phyloP scores from a whole-genome alignment of 2,888 invertebrate genomes.

The Drosophila mimica region DNA sequence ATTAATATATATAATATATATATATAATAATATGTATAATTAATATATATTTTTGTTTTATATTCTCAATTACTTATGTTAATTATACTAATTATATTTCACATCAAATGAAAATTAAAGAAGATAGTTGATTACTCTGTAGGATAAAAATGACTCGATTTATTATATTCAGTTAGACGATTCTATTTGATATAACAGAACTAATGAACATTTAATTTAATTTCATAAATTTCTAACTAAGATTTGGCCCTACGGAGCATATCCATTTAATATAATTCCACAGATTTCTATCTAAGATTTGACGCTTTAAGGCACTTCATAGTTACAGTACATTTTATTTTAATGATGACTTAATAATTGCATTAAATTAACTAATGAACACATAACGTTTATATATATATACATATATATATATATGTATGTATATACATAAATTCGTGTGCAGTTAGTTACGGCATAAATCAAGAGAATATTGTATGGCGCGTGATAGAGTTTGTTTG shows the following conservation, averaged over 20 bases:
- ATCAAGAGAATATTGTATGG: conserved; percentile 62
- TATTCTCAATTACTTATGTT: background rate
- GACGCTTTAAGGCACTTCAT: background rate
- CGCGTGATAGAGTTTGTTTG: conserved; percentile 47
- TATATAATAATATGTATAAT: too few species aligned
- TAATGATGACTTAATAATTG: conserved; percentile 55
- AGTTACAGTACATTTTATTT: background rate
- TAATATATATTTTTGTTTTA: background rate
- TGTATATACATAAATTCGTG: conserved; percentile 18
- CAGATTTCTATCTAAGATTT: background rate
- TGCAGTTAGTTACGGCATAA: conserved; percentile 53
- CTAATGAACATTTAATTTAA: too few species aligned
- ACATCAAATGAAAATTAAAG: background rate
- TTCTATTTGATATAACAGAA: background rate
- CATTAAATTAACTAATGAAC: conserved; percentile 41
- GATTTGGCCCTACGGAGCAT: background rate
- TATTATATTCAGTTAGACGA: background rate
- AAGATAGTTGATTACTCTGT: too few species aligned
- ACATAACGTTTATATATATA: conserved; percentile 18
- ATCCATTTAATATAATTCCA: background rate
- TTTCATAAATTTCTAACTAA: background rate
- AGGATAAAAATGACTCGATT: background rate
- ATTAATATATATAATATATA: too few species aligned
- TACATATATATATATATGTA: background rate
- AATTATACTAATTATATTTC: background rate